These are phyloP conservation scores for Pseudobourletiella spinata DNA, from an alignment of 1,140 invertebrate genomes.

Conservation along the genomic window DNA sequence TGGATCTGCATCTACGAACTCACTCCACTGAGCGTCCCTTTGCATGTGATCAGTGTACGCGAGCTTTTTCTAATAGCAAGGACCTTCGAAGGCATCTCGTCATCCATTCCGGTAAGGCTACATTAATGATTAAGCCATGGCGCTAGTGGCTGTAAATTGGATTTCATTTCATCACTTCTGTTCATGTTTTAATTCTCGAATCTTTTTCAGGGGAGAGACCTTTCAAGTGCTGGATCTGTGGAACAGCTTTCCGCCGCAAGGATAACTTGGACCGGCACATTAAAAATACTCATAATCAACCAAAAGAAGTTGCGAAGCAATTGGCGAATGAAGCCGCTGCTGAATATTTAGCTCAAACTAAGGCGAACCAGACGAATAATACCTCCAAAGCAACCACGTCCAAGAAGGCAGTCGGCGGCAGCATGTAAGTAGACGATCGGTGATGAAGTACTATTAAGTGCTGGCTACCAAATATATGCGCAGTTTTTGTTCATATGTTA, in stretches of 20 bases:
- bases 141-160: no score
- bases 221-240: conserved; percentile 51
- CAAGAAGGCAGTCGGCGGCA: not conserved
- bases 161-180: no score
- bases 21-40: conserved; percentile 42
- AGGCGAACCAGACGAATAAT: not conserved
- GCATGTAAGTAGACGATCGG: no score
- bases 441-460: no score
- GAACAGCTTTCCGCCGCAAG: conserved; percentile 50
- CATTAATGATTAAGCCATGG: no score
- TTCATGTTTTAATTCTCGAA: no score
- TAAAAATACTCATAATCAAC: conserved; percentile 52
- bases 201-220: conserved; percentile 48
- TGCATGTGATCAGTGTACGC: conserved; percentile 46
- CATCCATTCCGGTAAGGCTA: conserved; percentile 47
- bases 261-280: conserved; percentile 56
- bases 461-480: no score
- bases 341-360: not conserved
- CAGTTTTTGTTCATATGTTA: no score
- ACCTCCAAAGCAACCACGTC: not conserved
- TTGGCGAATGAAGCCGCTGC: conserved; percentile 23
- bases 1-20: conserved; percentile 39
- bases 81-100: conserved; percentile 47
- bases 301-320: conserved; percentile 25
- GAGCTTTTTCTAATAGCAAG: conserved; percentile 48